Conservation (phyloP, 2,113 vertebrate species). For the Nicator chloris region DNA sequence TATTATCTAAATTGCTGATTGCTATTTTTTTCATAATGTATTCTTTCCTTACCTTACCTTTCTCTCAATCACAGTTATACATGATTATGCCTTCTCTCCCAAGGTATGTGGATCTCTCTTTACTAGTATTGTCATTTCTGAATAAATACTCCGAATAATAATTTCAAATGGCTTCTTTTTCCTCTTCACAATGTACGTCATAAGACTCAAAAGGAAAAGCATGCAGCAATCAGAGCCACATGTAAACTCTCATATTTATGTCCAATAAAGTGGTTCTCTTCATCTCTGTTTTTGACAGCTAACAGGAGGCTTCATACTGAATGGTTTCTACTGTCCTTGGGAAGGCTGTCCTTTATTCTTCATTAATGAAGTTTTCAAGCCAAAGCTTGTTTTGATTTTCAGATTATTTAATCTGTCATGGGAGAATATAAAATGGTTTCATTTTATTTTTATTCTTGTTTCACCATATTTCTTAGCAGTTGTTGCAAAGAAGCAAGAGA, state of each 20-base stretch:
- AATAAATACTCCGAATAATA: neutral
- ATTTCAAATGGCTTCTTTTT: neutral
- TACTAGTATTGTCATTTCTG: neutral
- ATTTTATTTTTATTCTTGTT: neutral
- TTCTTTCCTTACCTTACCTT: neutral
- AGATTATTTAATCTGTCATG: neutral
- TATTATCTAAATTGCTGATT: neutral
- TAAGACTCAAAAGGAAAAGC: neutral
- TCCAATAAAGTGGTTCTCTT: neutral
- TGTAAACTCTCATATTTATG: neutral
- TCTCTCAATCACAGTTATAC: neutral
- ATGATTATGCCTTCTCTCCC: neutral
- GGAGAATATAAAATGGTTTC: accelerated
- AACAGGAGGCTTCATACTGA: neutral
- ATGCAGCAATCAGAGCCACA: neutral
- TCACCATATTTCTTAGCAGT: neutral
- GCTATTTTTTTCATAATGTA: neutral
- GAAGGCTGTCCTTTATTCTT: neutral
- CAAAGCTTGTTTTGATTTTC: neutral
- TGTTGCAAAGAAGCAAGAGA: neutral
- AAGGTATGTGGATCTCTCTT: neutral
- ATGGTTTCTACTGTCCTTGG: accelerated
- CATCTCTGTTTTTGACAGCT: neutral
- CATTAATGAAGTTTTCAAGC: neutral
- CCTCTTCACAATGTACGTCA: neutral